These are phyloP conservation scores for Onychorhynchus coronatus DNA, from an alignment of 2,113 vertebrate species.

Conservation along the genomic window DNA sequence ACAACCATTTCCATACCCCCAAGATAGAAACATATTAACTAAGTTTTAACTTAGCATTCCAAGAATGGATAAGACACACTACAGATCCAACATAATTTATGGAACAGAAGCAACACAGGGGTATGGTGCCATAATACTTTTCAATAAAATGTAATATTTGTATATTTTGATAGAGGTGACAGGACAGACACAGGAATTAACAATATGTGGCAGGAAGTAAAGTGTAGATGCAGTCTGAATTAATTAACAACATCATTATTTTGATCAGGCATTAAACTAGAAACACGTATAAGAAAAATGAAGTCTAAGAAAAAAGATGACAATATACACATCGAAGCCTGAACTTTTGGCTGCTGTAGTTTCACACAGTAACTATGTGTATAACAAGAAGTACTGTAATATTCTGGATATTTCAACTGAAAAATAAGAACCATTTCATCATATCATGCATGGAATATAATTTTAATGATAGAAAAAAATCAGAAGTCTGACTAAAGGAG, in stretches of 20 bases:
- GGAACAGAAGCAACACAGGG: neutral
- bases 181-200: neutral
- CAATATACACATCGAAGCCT: neutral
- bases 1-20: neutral
- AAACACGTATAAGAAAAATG: neutral
- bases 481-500: neutral
- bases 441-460: neutral
- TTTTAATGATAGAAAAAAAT: neutral
- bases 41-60: neutral
- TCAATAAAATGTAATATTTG: neutral
- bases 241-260: neutral
- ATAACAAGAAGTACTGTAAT: neutral
- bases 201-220: neutral
- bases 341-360: neutral
- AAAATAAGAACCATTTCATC: neutral
- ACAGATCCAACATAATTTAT: neutral
- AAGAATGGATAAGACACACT: neutral
- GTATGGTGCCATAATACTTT: neutral
- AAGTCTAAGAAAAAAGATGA: neutral
- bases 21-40: neutral
- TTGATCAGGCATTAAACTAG: neutral
- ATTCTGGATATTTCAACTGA: neutral
- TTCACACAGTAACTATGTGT: neutral
- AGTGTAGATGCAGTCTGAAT: neutral
- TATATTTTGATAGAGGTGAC: neutral